Evolutionary conservation across 37 sponge, comb jelly and placozoan species (phyloP), one percentile per base, ranked within the genome.

Genomic region (Halisarca cf. caerulea): DNA sequence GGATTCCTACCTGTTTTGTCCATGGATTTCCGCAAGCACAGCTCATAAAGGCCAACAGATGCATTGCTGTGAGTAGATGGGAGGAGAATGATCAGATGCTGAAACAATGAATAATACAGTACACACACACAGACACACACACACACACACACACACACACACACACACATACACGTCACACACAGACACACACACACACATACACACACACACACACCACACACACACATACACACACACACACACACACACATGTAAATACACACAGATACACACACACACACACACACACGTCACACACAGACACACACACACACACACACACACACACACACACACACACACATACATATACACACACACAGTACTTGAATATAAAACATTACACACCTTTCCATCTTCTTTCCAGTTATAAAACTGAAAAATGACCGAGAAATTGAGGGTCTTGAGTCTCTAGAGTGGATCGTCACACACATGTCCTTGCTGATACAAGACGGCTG

Each of bases 401-500:
- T 82, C 27, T 85, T 84, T 81, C 92, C 89, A n/a, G 92, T 92
- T 57, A 88, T 39, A 80, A 87, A 87, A 70, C 88, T 85, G 58
- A 91, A 55, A 40, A 91, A 75, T 6, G 91, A 77, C 2, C 88
- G 43, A 11, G 88, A 83, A 27, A 72, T 80, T 20, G 80, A 57
- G 2, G 94, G 94, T 27, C 83, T 88, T 0, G 87, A 78, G 53
- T 92, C 93, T 43, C 96, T 43, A 28, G 85, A 55, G 69, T 86
- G 86, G 0, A 95, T 88, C 25, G 61, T 85, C 45, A 95, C 44
- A 82, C 91, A 85, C 30, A 95, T 36, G 85, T 90, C 89, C 59
- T 79, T 87, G 33, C 90, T 90, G 74, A 95, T 45, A 66, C 93
- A 92, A 54, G 93, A 89, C 32, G 96, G 93, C 47, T 95, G 93